These are phyloP conservation scores for Chiridota heheva DNA, from an alignment of 35 echinoderm and acorn worm genomes.

Conservation along the genomic window DNA sequence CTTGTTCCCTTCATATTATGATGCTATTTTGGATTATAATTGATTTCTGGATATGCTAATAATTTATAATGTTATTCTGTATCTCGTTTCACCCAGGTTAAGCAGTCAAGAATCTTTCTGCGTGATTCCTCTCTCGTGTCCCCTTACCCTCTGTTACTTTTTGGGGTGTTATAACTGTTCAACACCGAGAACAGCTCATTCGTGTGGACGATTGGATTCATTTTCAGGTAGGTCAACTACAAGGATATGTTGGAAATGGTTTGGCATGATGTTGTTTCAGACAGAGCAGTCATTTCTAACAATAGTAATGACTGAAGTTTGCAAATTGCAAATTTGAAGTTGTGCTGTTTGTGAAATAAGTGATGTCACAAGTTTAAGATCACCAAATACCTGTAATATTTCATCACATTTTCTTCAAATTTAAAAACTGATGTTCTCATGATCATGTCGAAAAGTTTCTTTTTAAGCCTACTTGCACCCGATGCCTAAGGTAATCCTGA, in stretches of 20 bases:
- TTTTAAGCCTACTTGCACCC: no score
- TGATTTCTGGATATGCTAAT: no score
- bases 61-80: no score
- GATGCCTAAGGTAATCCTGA: no score
- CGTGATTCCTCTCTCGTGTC: conserved; percentile 73
- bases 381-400: no score
- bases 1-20: no score
- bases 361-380: no score
- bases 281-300: neutral
- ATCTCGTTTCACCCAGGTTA: conserved; percentile 71
- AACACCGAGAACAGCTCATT: conserved; percentile 83
- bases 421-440: no score
- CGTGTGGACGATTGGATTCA: conserved; percentile 91
- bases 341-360: no score
- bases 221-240: conserved; percentile 66
- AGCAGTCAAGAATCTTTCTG: conserved; percentile 73
- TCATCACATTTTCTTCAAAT: no score
- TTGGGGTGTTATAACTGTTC: conserved; percentile 84
- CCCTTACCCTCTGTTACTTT: conserved; percentile 77
- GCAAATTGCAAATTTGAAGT: neutral
- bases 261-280: neutral
- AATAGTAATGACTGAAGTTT: neutral
- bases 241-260: neutral
- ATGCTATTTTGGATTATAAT: no score
- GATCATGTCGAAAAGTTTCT: no score